These are phyloP conservation scores for Anadara kagoshimensis DNA, from an alignment of 1,140 invertebrate genomes.

Conservation along the genomic window DNA sequence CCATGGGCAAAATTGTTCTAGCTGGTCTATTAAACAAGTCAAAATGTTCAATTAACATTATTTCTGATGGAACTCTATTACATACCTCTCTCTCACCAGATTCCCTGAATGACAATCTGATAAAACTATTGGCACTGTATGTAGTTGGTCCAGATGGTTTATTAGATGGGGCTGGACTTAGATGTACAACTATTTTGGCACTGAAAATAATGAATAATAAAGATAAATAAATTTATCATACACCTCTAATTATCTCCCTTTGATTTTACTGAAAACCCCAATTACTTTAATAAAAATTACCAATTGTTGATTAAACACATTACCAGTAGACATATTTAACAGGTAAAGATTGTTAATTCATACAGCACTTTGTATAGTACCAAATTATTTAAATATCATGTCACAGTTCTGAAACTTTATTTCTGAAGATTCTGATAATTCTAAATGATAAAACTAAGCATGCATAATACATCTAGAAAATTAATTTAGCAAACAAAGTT, in stretches of 20 bases:
- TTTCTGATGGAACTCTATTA: constrained; percentile 1
- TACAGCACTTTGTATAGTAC: no score
- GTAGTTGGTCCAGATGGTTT: constrained; percentile 85
- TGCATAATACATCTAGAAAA: no score
- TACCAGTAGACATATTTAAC: no score
- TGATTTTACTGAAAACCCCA: no score
- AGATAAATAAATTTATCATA: neutral
- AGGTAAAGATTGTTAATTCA: no score
- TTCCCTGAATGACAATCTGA: constrained; percentile 92
- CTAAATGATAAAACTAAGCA: neutral
- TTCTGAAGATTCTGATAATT: no score
- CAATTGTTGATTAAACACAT: no score
- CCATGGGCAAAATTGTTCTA: neutral
- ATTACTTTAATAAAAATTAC: no score
- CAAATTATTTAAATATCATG: no score
- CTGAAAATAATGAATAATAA: constrained; percentile 70
- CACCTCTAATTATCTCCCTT: no score
- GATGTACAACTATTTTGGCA: constrained; percentile 87
- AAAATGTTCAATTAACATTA: neutral
- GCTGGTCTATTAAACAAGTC: neutral
- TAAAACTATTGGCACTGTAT: constrained; percentile 82
- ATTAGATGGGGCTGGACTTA: constrained; percentile 80
- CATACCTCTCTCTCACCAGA: constrained; percentile 81
- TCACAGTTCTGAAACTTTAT: no score
- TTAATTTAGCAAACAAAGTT: neutral